Evolutionary conservation across 2,888 invertebrate genomes (phyloP).

Genomic region (Epistrophe grossulariae): DNA sequence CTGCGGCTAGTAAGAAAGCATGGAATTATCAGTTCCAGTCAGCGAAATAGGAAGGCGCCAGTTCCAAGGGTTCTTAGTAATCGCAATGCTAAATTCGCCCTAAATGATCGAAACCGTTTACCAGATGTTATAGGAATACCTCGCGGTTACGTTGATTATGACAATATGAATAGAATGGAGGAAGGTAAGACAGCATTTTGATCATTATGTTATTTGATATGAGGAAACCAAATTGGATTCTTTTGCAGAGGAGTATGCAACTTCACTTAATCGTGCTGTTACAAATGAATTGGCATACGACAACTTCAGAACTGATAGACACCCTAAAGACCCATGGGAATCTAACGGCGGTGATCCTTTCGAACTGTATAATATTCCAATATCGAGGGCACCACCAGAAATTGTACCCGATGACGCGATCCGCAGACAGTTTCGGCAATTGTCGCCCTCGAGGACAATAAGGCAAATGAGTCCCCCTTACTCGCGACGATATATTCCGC

Average conservation of each 20-base stretch:
- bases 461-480: constrained; percentile 78
- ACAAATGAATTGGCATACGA: constrained; percentile 79
- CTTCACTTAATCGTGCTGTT: constrained; percentile 80
- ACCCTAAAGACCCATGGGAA: constrained; percentile 77
- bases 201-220: background rate
- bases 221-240: background rate
- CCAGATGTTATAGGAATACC: constrained; percentile 79
- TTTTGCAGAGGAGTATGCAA: constrained; percentile 78
- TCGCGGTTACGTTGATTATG: constrained; percentile 82
- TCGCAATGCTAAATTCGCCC: constrained; percentile 41
- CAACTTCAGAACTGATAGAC: constrained; percentile 54
- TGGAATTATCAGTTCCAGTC: constrained; percentile 43
- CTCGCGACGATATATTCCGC: constrained; percentile 79
- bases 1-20: constrained; percentile 88
- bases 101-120: constrained; percentile 62
- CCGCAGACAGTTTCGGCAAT: constrained; percentile 79
- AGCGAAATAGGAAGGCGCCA: constrained; percentile 29
- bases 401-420: constrained; percentile 55
- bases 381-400: constrained; percentile 43
- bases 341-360: constrained; percentile 80
- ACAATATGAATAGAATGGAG: constrained; percentile 83
- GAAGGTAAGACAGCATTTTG: constrained; percentile 78
- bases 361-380: constrained; percentile 81
- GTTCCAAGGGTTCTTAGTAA: background rate
- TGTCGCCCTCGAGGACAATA: constrained; percentile 78